These are phyloP conservation scores for Camelus dromedarius DNA, from an alignment of 2,113 vertebrate genomes.

Conservation along the genomic window DNA sequence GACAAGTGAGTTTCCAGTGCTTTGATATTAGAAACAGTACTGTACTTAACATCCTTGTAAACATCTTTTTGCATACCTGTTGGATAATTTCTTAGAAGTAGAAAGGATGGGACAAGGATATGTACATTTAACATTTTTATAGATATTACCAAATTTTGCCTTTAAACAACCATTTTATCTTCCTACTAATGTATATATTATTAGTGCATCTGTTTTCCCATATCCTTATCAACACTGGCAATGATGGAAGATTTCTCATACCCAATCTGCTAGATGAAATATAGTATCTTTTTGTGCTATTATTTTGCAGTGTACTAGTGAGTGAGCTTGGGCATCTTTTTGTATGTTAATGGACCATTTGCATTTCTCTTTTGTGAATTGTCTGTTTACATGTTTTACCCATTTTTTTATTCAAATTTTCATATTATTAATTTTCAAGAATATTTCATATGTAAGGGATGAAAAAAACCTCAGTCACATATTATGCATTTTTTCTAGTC, in stretches of 20 bases:
- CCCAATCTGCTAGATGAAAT: neutral
- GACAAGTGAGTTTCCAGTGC: neutral
- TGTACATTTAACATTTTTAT: neutral
- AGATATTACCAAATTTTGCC: neutral
- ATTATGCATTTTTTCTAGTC: neutral
- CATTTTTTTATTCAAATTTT: neutral
- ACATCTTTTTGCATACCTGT: neutral
- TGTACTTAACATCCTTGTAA: neutral
- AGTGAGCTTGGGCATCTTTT: conserved; percentile 7
- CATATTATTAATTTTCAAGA: conserved; percentile 15
- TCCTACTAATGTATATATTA: neutral
- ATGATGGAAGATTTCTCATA: conserved; percentile 26
- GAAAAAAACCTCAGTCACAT: neutral
- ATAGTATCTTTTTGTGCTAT: neutral
- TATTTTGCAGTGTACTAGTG: conserved; percentile 20
- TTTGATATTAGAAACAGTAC: conserved; percentile 7
- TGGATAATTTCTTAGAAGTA: conserved; percentile 40
- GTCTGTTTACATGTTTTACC: neutral
- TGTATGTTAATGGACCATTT: conserved; percentile 12
- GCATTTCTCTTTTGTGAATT: conserved; percentile 1
- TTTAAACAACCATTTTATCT: neutral
- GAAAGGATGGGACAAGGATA: neutral
- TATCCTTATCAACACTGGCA: neutral
- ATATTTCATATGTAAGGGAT: neutral
- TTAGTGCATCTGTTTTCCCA: neutral